A percentile compares a stretch with the other conserved stretches of the same genome.
Evolutionary conservation across 2,797 vertebrate species (phyloP).

Genomic region (Heteromormyrus szaboi): DNA sequence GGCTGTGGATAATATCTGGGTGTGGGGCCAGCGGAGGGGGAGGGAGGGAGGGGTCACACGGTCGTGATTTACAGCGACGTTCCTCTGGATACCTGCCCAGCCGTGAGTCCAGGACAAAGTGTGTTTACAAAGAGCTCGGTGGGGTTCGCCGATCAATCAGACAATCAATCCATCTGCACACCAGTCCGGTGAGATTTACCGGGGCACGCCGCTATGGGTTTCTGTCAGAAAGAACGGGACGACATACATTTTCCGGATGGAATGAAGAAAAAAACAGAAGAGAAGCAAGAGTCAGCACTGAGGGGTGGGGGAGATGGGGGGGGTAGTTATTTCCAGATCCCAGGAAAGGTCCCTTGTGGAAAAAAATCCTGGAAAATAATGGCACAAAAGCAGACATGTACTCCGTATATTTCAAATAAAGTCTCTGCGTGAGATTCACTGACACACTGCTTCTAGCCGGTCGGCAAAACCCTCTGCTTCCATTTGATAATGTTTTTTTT

Average conservation of each 20-base stretch:
- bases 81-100: background rate
- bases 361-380: slow-evolving; percentile 1
- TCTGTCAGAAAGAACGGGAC: background rate
- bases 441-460: background rate
- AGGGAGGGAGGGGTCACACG: background rate
- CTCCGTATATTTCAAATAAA: background rate
- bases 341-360: background rate
- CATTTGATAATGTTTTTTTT: slow-evolving; percentile 7
- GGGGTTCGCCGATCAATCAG: background rate
- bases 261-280: background rate
- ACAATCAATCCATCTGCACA: background rate
- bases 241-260: background rate
- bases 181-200: background rate
- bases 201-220: background rate
- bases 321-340: background rate
- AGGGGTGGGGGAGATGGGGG: background rate
- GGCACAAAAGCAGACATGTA: background rate
- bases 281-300: background rate
- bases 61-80: background rate
- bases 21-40: background rate
- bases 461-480: background rate
- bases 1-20: background rate
- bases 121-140: background rate
- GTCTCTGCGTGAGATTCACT: background rate
- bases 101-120: background rate